Evolutionary conservation across 2,113 vertebrate species (phyloP).

Genomic region (Cardinalis cardinalis): DNA sequence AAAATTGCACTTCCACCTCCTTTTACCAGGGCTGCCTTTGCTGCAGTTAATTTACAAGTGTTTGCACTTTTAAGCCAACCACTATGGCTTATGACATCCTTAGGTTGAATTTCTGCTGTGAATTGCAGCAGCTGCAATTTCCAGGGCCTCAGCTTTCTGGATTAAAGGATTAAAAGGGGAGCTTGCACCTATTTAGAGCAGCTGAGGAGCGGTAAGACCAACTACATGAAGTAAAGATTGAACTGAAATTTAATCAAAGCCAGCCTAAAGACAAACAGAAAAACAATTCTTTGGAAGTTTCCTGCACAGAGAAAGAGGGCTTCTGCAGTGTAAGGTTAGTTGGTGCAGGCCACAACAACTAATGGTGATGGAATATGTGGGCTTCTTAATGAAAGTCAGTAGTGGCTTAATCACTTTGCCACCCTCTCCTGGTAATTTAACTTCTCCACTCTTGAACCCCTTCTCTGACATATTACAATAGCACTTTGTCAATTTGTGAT

Average conservation of each 20-base stretch:
- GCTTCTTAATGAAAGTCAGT: not conserved
- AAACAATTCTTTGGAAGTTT: not conserved
- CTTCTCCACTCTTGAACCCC: not conserved
- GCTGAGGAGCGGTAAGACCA: not conserved
- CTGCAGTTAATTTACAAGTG: conserved; percentile 1
- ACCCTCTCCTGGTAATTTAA: not conserved
- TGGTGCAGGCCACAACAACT: not conserved
- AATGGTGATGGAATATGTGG: not conserved
- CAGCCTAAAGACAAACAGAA: not conserved
- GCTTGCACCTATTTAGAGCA: conserved; percentile 37
- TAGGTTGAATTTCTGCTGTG: conserved; percentile 16
- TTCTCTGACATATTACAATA: not conserved
- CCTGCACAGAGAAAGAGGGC: not conserved
- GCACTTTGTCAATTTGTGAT: not conserved
- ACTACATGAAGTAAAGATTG: conserved; percentile 6
- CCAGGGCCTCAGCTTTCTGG: conserved; percentile 25
- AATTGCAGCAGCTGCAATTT: conserved; percentile 32
- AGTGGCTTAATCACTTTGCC: not conserved
- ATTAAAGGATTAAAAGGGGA: conserved; percentile 51
- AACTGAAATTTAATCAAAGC: conserved; percentile 18
- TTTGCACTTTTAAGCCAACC: not conserved
- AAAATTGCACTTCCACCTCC: not conserved
- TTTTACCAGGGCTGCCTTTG: not conserved
- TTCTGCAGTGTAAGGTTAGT: not conserved
- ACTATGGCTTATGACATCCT: not conserved